Evolutionary conservation across 53 echinoderm and acorn worm species (phyloP).

Genomic region (Patiria pectinifera): DNA sequence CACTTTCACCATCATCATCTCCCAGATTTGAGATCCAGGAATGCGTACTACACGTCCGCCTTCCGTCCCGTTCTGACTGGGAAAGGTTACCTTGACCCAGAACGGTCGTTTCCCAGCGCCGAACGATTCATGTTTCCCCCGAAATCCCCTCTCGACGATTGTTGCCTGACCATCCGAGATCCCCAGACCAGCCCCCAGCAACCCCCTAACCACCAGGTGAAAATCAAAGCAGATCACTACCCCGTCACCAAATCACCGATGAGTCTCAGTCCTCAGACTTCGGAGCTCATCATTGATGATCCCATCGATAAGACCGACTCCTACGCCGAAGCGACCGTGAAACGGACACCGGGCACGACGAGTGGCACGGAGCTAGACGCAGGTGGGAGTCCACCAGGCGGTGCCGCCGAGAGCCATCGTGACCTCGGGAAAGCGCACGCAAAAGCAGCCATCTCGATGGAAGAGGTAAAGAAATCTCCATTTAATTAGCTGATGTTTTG

Average conservation of each 20-base stretch:
- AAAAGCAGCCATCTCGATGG: constrained; percentile 6
- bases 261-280: constrained; percentile 15
- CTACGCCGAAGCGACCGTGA: constrained; percentile 18
- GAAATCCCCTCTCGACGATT: constrained; percentile 7
- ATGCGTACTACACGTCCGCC: constrained; percentile 43
- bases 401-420: constrained; percentile 11
- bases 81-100: constrained; percentile 33
- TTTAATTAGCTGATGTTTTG: constrained; percentile 53
- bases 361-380: constrained; percentile 4
- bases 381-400: constrained; percentile 24
- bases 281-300: background rate
- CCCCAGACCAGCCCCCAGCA: background rate
- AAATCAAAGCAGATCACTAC: background rate
- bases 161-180: background rate
- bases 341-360: constrained; percentile 9
- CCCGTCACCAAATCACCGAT: background rate
- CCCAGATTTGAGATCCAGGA: constrained; percentile 36
- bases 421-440: constrained; percentile 27
- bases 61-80: constrained; percentile 36
- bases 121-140: constrained; percentile 41
- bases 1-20: constrained; percentile 7
- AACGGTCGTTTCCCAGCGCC: background rate
- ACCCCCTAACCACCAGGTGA: background rate
- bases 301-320: constrained; percentile 1
- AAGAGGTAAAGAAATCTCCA: constrained; percentile 29